Evolutionary conservation across 1,140 invertebrate species (phyloP), one percentile per base, ranked within the genome.

Genomic region (Pogonognathellus flavescens): DNA sequence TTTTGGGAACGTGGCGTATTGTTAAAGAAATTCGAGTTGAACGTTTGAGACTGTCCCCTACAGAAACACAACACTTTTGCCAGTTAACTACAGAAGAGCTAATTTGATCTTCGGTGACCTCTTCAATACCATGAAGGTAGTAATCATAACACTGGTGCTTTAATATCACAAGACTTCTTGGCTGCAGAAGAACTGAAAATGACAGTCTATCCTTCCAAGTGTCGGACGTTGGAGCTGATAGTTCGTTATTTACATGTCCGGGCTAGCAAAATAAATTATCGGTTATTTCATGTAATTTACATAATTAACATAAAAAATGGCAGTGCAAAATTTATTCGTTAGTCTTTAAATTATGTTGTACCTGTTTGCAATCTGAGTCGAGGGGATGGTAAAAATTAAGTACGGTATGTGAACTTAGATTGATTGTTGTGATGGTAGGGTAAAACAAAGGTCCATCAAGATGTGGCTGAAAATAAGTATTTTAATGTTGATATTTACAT

Each of bases 361-460:
- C 31, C 16, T 41, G 14, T 50, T 76, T 14, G 25, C 41, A 8
- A 18, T 88, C 88, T 25, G 31, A 13, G 6, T 72, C 1, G 6
- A 90, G 20, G 25, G 91, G 91, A 90, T 94, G 92, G 89, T 95
- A 94, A 91, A 98, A 98, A 89, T 98, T 95, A 72, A 99, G 91
- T 14, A 99, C 89, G 49, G 95, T 96, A 90, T 98, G 95, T 0
- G 96, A 97, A 0, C 97, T 97, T 89, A 97, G 94, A 87, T 94
- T 97, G 62, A 99, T 95, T 1, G 98, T 99, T 13, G 96, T 95
- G 66, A 99, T 96, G 25, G 95, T 95, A 16, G 98, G 97, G 91
- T 95, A 95, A 91, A 98, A 99, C 11, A 99, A 91, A 3, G 96
- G 95, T 1, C 98, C 98, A 93, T 99, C 98, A 60, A 95, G 94